These are phyloP conservation scores for Dynastes maya DNA, from an alignment of 2,888 invertebrate genomes.

Conservation along the genomic window DNA sequence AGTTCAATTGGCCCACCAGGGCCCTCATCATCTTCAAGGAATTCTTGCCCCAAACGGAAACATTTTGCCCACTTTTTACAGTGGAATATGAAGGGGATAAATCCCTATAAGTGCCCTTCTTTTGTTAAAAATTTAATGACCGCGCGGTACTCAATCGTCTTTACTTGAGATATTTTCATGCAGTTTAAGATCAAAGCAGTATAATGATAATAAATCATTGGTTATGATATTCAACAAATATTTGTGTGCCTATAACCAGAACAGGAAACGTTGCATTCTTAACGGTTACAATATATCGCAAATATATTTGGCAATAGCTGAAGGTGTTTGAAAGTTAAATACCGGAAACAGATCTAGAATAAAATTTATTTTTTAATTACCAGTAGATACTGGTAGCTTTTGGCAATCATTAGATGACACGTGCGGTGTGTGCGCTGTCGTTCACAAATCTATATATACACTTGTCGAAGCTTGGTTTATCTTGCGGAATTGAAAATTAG, in stretches of 20 bases:
- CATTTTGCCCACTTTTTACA: too few species aligned
- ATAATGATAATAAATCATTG: too few species aligned
- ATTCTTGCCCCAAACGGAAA: too few species aligned
- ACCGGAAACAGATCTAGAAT: conserved; percentile 19
- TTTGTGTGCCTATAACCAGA: not conserved
- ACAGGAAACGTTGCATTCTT: not conserved
- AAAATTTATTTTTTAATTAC: conserved; percentile 22
- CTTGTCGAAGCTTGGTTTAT: too few species aligned
- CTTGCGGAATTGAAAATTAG: not conserved
- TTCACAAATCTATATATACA: conserved; percentile 4
- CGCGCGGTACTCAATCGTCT: too few species aligned
- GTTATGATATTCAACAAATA: not conserved
- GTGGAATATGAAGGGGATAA: too few species aligned
- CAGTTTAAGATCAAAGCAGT: too few species aligned
- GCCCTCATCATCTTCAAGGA: too few species aligned
- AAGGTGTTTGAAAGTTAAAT: conserved; percentile 31
- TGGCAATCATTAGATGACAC: conserved; percentile 15
- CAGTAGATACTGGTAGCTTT: conserved; percentile 12
- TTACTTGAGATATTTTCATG: too few species aligned
- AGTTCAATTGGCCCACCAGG: too few species aligned
- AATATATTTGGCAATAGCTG: conserved; percentile 19
- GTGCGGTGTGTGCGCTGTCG: conserved; percentile 6
- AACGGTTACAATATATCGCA: conserved; percentile 5
- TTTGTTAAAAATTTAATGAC: too few species aligned
- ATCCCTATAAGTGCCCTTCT: too few species aligned